Base-by-base conservation (phyloP, 2,888 invertebrate genomes). In the Temnothorax ravouxi region DNA sequence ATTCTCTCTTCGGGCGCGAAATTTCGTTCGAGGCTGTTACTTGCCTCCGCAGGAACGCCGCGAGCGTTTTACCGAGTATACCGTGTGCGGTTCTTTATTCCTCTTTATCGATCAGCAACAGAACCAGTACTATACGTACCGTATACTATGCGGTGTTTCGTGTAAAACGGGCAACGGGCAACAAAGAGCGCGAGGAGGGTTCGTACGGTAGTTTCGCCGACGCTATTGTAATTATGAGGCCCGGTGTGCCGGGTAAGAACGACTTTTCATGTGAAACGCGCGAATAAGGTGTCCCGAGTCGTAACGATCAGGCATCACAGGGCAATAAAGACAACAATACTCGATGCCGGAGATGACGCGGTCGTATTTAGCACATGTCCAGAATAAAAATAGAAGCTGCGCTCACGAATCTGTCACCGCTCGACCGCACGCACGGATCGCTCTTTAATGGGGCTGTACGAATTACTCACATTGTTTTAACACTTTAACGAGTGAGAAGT, bases 51-150 rank as follows among this genome's bases (percentile, higher is more conserved):
- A 21, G 64, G 54, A 64, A 67, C 72, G 56, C 11, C 38, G 29
- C n/a, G 56, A 62, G 77, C 34, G 67, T 44, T 67, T 47, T 29
- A 74, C 34, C 67, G 71, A 84, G 77, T 69, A 87, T 69, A 87
- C 66, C 52, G 41, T 52, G 62, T 52, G 62, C 74, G 81, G 79
- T 83, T 86, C 84, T 85, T 72, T 80, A 82, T 84, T 76, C 72
- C 89, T 88, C 82, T 84, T 88, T 89, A 89, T 89, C 86, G 89
- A 89, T 88, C 86, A 80, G 29, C 38, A 8, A 25, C 64, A 56
- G 79, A 89, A 89, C 88, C 89, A 86, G 88, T 88, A 89, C 11
- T 88, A 89, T 6, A 47, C 67, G 66, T 75, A 71, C 50, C 52
- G 52, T 72, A 75, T 72, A 75, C 21, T 77, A 83, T 38, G n/a